phyloP scores from a whole-genome alignment of 92 coral and sea anemone species.

The Siderastrea radians region DNA sequence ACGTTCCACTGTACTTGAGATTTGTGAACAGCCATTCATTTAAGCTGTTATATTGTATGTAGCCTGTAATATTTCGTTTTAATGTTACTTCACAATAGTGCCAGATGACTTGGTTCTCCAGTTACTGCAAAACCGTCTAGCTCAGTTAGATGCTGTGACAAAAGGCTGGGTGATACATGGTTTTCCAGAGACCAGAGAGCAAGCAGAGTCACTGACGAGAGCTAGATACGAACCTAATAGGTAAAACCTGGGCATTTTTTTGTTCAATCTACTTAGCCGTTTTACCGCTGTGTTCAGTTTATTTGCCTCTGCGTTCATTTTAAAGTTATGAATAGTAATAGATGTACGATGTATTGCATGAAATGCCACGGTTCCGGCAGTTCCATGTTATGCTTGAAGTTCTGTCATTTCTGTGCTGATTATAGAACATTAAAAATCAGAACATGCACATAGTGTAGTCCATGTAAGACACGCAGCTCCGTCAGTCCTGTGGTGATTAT shows the following conservation, averaged over 20 bases:
- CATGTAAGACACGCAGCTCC: too few relatives aligned
- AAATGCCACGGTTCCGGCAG: too few relatives aligned
- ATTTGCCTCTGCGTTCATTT: too few relatives aligned
- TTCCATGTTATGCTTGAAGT: too few relatives aligned
- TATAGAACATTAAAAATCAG: neutral
- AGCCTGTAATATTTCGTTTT: neutral
- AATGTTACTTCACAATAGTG: slow-evolving; percentile 47
- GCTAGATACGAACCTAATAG: slow-evolving; percentile 97
- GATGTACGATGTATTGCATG: too few relatives aligned
- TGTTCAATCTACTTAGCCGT: neutral
- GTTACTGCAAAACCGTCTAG: slow-evolving; percentile 77
- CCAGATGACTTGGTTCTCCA: slow-evolving; percentile 94
- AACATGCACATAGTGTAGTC: too few relatives aligned
- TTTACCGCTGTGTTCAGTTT: neutral
- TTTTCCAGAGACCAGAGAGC: slow-evolving; percentile 96
- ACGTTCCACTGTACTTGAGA: neutral
- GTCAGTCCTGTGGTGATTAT: too few relatives aligned
- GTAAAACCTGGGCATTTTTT: slow-evolving; percentile 45
- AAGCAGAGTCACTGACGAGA: slow-evolving; percentile 84
- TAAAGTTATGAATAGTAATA: too few relatives aligned
- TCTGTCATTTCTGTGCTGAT: neutral
- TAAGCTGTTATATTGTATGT: too few relatives aligned
- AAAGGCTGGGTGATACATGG: slow-evolving; percentile 98
- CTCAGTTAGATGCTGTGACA: slow-evolving; percentile 94
- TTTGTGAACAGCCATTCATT: too few relatives aligned